Base-by-base conservation (phyloP, 1,140 invertebrate genomes). In the Ctenoplectra terminalis region DNA sequence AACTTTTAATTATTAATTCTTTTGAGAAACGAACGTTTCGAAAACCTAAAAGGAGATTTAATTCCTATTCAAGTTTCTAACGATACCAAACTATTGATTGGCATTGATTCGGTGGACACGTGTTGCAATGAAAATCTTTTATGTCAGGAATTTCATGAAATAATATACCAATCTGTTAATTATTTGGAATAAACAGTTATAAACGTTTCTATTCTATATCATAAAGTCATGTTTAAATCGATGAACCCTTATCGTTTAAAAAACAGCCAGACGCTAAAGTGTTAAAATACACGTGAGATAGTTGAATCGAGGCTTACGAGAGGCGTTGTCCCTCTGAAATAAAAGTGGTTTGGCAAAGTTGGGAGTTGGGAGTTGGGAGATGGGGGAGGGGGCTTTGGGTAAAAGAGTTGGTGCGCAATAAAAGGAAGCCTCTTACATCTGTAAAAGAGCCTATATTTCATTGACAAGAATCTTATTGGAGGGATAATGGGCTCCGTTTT, bases 381-480 rank as follows among this genome's bases (percentile, higher is more conserved):
- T n/a, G n/a, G n/a, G n/a, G n/a, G n/a, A n/a, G 82, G 66, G 34
- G 43, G 70, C 61, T 82, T 85, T 82, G 78, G 87, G 86, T 89
- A 90, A 90, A 93, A 92, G 91, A 92, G 92, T 92, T 92, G 91
- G 90, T 85, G 81, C 75, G 86, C 78, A 90, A 91, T 92, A 90
- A 92, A 92, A 89, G 76, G 85, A 84, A 86, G 84, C 77, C 70
- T 83, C 83, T 89, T 89, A 90, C 90, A 90, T 92, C 88, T 91
- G 92, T 92, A 92, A 91, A 92, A 84, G 89, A 89, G 89, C 92
- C 92, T 90, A 94, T 94, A 94, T 93, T 89, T 94, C 93, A 94
- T 94, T 93, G 93, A 93, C 93, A 94, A 94, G 87, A 92, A 94
- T 94, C 93, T 94, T 89, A 91, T 91, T 87, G 90, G 90, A 83